Percentiles rank a stretch among this genome's conserved stretches.
Conservation (phyloP, 2,888 invertebrate genomes). For the Orchestes rusci region DNA sequence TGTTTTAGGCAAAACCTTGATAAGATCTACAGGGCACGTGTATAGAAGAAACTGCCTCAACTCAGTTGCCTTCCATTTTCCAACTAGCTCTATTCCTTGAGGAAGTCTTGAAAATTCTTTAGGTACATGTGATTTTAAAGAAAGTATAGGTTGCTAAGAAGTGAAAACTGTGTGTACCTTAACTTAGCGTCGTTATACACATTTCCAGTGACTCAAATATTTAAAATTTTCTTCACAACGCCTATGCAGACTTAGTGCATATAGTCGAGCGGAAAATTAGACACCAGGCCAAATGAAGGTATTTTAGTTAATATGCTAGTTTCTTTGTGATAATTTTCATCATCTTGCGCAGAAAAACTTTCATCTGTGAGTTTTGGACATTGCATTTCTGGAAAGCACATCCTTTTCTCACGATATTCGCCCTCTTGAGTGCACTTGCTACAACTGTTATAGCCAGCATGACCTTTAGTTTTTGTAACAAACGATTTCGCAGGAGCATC, state of each 20-base stretch:
- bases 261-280: conserved; percentile 25
- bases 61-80: conserved; percentile 11
- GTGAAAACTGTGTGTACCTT: conserved; percentile 1
- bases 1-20: not conserved
- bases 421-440: too few relatives aligned
- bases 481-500: too few relatives aligned
- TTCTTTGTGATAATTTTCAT: conserved; percentile 1
- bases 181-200: too few relatives aligned
- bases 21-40: conserved; percentile 3
- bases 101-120: conserved; percentile 20
- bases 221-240: conserved; percentile 21
- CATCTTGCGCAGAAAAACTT: not conserved
- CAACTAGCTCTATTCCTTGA: conserved; percentile 13
- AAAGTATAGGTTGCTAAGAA: conserved; percentile 6
- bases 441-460: too few relatives aligned
- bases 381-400: too few relatives aligned
- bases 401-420: conserved; percentile 1
- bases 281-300: conserved; percentile 15
- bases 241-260: conserved; percentile 25
- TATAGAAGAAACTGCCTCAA: conserved; percentile 7
- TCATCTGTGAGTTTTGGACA: conserved; percentile 3
- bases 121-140: conserved; percentile 11
- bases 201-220: conserved; percentile 11
- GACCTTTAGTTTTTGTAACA: too few relatives aligned
- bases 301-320: conserved; percentile 1